Conservation (phyloP, 2,888 invertebrate genomes). For the Thymelicus lineola region DNA sequence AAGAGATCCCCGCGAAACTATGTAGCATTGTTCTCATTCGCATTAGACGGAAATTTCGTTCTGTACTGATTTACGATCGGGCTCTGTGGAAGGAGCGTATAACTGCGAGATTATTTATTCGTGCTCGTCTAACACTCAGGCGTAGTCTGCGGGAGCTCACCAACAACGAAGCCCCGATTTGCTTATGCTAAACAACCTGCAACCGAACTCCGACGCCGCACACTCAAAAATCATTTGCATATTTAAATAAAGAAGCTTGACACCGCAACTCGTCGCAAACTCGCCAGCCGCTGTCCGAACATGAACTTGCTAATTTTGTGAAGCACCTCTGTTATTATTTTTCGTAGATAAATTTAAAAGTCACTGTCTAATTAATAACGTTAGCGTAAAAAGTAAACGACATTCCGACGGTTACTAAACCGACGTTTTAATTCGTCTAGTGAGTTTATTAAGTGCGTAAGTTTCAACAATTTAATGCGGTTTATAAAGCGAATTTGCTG, state of each 20-base stretch:
- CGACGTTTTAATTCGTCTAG: conserved; percentile 80
- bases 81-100: conserved; percentile 61
- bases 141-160: conserved; percentile 40
- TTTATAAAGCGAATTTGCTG: conserved; percentile 79
- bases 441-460: conserved; percentile 83
- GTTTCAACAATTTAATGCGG: conserved; percentile 71
- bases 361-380: conserved; percentile 59
- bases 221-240: conserved; percentile 75
- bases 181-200: conserved; percentile 76
- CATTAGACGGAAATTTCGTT: conserved; percentile 74
- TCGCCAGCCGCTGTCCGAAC: conserved; percentile 53
- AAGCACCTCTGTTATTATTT: conserved; percentile 58
- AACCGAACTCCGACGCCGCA: conserved; percentile 62
- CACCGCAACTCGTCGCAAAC: conserved; percentile 59
- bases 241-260: conserved; percentile 66
- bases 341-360: conserved; percentile 69
- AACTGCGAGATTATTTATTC: conserved; percentile 75
- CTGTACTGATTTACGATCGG: conserved; percentile 73
- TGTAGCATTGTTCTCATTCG: conserved; percentile 68
- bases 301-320: conserved; percentile 65
- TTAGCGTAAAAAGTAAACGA: conserved; percentile 70
- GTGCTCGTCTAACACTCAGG: conserved; percentile 58
- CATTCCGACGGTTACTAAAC: conserved; percentile 79
- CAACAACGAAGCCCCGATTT: conserved; percentile 61
- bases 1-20: conserved; percentile 62